Evolutionary conservation across 2,797 vertebrate genomes (phyloP).

Genomic region (Pyrrhura leucotis): DNA sequence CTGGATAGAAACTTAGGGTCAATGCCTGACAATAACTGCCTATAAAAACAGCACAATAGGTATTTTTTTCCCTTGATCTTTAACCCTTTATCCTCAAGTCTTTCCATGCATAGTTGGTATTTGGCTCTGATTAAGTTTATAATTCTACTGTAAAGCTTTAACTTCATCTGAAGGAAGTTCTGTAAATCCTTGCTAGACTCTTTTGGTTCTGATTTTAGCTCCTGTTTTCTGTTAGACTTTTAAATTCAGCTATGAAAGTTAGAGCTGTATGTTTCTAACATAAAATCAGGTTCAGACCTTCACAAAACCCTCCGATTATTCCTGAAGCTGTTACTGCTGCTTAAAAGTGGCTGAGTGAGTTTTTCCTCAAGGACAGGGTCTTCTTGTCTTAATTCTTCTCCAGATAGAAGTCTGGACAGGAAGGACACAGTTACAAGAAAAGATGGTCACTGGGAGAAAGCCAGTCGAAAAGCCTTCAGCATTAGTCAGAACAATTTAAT

Average conservation of each 20-base stretch:
- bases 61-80: neutral
- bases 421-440: neutral
- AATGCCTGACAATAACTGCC: neutral
- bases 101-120: neutral
- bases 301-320: neutral
- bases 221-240: neutral
- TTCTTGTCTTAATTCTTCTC: neutral
- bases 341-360: neutral
- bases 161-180: neutral
- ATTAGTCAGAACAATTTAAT: neutral
- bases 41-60: neutral
- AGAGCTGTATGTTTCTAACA: neutral
- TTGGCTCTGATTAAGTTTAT: neutral
- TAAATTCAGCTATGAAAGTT: neutral
- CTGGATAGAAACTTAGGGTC: neutral
- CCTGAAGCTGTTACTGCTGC: neutral
- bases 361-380: neutral
- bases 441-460: neutral
- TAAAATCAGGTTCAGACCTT: conserved; percentile 11
- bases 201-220: neutral
- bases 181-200: neutral
- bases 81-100: neutral
- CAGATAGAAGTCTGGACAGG: neutral
- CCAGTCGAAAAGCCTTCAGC: neutral
- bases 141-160: neutral